These are phyloP conservation scores for Eurytemora carolleeae DNA, from an alignment of 1,140 invertebrate species.

Conservation along the genomic window DNA sequence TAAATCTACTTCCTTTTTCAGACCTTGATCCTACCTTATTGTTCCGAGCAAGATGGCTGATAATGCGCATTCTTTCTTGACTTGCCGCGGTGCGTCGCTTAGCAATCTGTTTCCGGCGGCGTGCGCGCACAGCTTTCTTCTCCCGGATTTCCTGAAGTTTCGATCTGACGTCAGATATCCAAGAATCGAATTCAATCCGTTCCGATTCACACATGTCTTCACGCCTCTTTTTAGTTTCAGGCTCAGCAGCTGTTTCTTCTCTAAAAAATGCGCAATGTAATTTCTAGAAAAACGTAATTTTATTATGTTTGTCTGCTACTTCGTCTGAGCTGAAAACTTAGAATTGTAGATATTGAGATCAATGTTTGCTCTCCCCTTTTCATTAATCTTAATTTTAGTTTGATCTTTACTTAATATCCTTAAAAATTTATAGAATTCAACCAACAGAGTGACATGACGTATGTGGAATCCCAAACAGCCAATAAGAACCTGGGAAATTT, in stretches of 20 bases:
- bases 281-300: no score
- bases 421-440: no score
- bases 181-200: slow-evolving; percentile 6
- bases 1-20: no score
- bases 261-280: no score
- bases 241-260: not conserved
- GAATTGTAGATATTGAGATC: not conserved
- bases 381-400: no score
- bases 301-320: no score
- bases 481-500: no score
- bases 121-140: slow-evolving; percentile 43
- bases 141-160: slow-evolving; percentile 38
- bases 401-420: no score
- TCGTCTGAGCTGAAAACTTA: no score
- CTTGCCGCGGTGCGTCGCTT: slow-evolving; percentile 66
- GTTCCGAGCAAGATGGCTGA: slow-evolving; percentile 55
- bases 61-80: slow-evolving; percentile 78
- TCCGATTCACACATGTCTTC: slow-evolving; percentile 13
- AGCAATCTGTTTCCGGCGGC: slow-evolving; percentile 64
- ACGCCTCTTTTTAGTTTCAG: slow-evolving; percentile 14
- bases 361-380: not conserved
- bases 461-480: no score
- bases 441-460: no score
- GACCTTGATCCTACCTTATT: slow-evolving; percentile 29
- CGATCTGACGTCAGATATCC: slow-evolving; percentile 1